phyloP scores from a whole-genome alignment of 2,888 invertebrate species.

The Hypsopygia costalis region DNA sequence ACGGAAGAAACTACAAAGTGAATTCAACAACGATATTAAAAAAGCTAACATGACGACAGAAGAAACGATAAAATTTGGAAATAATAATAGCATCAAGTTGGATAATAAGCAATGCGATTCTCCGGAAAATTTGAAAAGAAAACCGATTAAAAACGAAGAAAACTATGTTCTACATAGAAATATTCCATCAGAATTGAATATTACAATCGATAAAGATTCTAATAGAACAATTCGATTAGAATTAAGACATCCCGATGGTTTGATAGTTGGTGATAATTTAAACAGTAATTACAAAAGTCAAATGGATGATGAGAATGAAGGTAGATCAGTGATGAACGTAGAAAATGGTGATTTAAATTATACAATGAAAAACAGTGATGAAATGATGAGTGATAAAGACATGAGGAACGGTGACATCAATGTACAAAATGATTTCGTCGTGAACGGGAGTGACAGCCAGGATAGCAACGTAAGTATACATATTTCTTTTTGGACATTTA shows the following conservation, averaged over 20 bases:
- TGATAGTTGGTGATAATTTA: constrained; percentile 19
- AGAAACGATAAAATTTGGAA: constrained; percentile 24
- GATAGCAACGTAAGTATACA: constrained; percentile 44
- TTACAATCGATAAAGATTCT: constrained; percentile 52
- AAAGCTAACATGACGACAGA: constrained; percentile 17
- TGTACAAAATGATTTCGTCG: constrained; percentile 30
- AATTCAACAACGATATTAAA: constrained; percentile 11
- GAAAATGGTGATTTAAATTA: constrained; percentile 33
- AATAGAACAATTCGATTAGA: constrained; percentile 56
- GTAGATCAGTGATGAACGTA: constrained; percentile 23
- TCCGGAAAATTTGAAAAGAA: constrained; percentile 40
- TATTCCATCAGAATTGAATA: constrained; percentile 48
- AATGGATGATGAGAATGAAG: constrained; percentile 13
- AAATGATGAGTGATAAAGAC: constrained; percentile 29
- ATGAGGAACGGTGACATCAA: constrained; percentile 18
- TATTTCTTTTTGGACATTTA: no score
- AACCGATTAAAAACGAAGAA: no score
- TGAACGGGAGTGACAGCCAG: constrained; percentile 35
- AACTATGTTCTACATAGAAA: constrained; percentile 24
- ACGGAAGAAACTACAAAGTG: constrained; percentile 38
- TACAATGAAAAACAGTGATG: constrained; percentile 33
- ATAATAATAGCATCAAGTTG: constrained; percentile 44
- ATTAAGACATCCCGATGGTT: constrained; percentile 40
- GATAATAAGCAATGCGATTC: constrained; percentile 28
- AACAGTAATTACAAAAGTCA: constrained; percentile 18